phyloP scores from a whole-genome alignment of 2,888 invertebrate species.

The Micropterix aruncella region DNA sequence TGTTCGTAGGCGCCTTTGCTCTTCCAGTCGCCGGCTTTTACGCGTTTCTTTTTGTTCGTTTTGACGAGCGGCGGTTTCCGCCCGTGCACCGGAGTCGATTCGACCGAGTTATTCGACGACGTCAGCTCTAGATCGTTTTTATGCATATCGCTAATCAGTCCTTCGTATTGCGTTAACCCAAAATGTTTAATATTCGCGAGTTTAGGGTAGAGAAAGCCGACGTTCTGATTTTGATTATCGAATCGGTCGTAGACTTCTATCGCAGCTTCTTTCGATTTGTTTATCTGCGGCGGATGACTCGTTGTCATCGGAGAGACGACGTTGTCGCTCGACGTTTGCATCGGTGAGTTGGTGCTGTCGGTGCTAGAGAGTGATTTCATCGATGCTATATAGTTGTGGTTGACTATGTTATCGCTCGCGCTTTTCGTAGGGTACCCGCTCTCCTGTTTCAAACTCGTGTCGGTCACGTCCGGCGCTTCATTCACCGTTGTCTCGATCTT shows the following conservation, averaged over 20 bases:
- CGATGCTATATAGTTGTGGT: constrained; percentile 18
- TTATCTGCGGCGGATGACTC: background rate
- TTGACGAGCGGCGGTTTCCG: constrained; percentile 24
- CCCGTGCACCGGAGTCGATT: constrained; percentile 41
- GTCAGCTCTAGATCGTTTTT: constrained; percentile 14
- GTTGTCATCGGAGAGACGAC: constrained; percentile 13
- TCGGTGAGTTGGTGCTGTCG: constrained; percentile 29
- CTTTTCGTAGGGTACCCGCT: constrained; percentile 8
- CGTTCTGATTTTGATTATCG: constrained; percentile 8
- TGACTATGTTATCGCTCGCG: background rate
- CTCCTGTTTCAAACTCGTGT: too few relatives aligned
- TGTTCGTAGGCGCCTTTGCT: constrained; percentile 29
- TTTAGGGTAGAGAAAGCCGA: constrained; percentile 10
- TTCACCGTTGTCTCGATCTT: constrained; percentile 23
- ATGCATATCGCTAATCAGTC: constrained; percentile 7
- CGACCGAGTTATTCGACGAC: constrained; percentile 22
- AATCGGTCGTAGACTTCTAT: constrained; percentile 6
- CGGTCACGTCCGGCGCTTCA: constrained; percentile 8
- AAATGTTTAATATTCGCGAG: constrained; percentile 7
- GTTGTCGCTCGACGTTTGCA: constrained; percentile 30
- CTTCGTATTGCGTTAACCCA: constrained; percentile 7
- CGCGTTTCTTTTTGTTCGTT: constrained; percentile 28
- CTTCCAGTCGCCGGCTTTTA: constrained; percentile 25
- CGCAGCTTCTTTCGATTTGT: constrained; percentile 1
- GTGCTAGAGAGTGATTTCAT: constrained; percentile 25